A percentile compares a stretch with the other conserved stretches of the same genome.
Evolutionary conservation across 2,888 invertebrate genomes (phyloP).

Genomic region (Arge pagana): DNA sequence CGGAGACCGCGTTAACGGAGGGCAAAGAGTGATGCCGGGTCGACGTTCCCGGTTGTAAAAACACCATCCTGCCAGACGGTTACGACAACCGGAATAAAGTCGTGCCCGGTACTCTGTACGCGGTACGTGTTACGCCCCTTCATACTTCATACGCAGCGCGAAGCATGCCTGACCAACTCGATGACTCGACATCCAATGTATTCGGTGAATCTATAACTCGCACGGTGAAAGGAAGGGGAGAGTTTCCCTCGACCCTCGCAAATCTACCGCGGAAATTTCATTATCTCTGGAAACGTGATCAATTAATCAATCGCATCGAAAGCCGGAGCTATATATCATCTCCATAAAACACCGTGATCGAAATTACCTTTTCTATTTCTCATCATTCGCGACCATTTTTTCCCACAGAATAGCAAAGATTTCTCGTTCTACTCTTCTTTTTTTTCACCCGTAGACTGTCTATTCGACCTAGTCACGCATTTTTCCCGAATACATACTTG

Average conservation of each 20-base stretch:
- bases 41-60: conserved; percentile 2
- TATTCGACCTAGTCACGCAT: too few relatives aligned
- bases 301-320: conserved; percentile 9
- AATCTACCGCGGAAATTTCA: conserved; percentile 8
- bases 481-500: too few relatives aligned
- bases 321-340: not conserved
- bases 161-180: too few relatives aligned
- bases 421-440: too few relatives aligned
- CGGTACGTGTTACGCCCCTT: not conserved
- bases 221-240: not conserved
- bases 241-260: not conserved
- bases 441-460: too few relatives aligned
- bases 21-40: not conserved
- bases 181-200: not conserved
- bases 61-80: conserved; percentile 8
- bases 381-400: too few relatives aligned
- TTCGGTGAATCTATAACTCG: conserved; percentile 1
- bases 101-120: not conserved
- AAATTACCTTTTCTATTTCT: too few relatives aligned
- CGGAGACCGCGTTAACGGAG: conserved; percentile 1
- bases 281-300: conserved; percentile 7
- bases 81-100: not conserved
- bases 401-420: too few relatives aligned
- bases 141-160: not conserved
- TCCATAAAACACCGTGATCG: too few relatives aligned